Base-by-base conservation (phyloP, 2,797 vertebrate species). In the Clarias platycephalus region DNA sequence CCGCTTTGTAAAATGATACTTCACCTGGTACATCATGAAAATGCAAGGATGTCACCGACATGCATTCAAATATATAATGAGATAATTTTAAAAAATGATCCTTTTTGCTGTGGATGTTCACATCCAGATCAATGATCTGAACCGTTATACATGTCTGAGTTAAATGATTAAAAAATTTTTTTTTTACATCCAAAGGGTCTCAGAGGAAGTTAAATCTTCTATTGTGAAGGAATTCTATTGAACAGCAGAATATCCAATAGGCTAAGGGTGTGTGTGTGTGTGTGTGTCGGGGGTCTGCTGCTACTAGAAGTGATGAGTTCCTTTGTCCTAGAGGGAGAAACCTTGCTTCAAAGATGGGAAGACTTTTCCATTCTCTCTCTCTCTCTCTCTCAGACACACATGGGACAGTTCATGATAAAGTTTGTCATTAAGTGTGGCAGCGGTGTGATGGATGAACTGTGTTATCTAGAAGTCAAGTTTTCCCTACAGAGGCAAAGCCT, bases 391-490 rank as follows among this genome's bases (percentile, higher is more conserved):
- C 66, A 55, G 5, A 63, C 70, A 62, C 53, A 63, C 53, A 78
- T 6, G 37, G 62, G 77, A 67, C 66, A 37, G 77, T 63, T 80
- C 76, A 80, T 64, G 77, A 80, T 84, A 74, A 80, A 49, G 63
- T 62, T 77, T 80, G 83, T 80, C 77, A 64, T 53, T 64, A 79
- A 60, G 67, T 80, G 40, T 80, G 83, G 55, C 83, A 57, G 67
- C 6, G 24, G 24, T 26, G 16, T 84, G 83, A 84, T 74, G 83
- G 67, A 84, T 84, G 68, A 44, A 72, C 83, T 66, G 34, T 80
- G 68, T 62, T 64, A 74, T 84, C 77, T 26, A 40, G 22, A n/a
- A 63, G 55, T 76, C 74, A 37, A 31, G 57, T 64, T 70, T 70
- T 44, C 76, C 40, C 66, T 76, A 63, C 55, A 62, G 76, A 84